Conservation (phyloP, 2,797 vertebrate genomes). For the Acrocephalus scirpaceus region DNA sequence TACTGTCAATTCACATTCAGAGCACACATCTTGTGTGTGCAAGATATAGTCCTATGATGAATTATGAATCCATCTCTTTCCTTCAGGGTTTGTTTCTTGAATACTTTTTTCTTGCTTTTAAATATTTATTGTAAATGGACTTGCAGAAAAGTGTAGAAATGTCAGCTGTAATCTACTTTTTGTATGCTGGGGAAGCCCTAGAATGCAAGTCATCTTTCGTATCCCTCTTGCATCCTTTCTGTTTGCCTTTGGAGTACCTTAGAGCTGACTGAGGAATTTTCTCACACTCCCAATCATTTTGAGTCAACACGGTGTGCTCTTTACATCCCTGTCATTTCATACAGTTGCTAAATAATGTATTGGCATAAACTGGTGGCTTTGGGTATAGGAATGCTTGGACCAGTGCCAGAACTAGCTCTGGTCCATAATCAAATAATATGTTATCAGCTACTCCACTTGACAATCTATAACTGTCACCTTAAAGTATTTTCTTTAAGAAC, state of each 20-base stretch:
- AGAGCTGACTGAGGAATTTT: neutral
- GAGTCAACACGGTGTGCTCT: neutral
- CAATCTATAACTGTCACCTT: neutral
- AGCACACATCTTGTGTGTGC: neutral
- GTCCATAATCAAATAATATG: neutral
- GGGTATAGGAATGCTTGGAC: neutral
- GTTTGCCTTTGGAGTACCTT: neutral
- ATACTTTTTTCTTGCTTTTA: conserved; percentile 9
- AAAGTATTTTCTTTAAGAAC: neutral
- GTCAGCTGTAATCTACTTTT: neutral
- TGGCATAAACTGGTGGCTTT: neutral
- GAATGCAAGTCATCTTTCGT: conserved; percentile 1
- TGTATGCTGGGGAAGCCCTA: neutral
- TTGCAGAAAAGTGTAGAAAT: conserved; percentile 15
- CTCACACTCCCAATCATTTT: neutral
- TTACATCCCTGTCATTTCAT: neutral
- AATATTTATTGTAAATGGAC: conserved; percentile 46
- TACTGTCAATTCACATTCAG: conserved; percentile 20
- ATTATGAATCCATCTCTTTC: conserved; percentile 35
- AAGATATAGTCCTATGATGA: conserved; percentile 1
- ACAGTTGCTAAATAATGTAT: neutral
- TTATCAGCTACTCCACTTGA: neutral
- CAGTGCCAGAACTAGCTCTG: conserved; percentile 16
- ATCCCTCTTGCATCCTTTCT: neutral
- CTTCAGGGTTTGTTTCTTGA: neutral